A percentile compares a stretch with the other conserved stretches of the same genome.
phyloP scores from a whole-genome alignment of 2,888 invertebrate genomes.

The Dryobota labecula region DNA sequence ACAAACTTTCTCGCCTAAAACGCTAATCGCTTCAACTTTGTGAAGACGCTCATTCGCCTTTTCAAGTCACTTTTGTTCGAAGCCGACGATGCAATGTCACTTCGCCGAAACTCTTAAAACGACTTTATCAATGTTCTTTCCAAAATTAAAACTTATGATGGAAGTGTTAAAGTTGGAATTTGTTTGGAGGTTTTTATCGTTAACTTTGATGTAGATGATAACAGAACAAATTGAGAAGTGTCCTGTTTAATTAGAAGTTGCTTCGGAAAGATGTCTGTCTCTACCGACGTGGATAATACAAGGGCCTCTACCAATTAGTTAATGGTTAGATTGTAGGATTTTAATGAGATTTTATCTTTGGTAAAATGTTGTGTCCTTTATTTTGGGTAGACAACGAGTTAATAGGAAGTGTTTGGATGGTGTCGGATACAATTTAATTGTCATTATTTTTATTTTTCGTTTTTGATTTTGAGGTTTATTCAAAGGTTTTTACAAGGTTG shows the following conservation, averaged over 20 bases:
- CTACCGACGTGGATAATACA: slow-evolving; percentile 73
- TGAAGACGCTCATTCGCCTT: slow-evolving; percentile 84
- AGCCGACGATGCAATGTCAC: slow-evolving; percentile 81
- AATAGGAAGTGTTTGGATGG: slow-evolving; percentile 38
- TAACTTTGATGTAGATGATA: slow-evolving; percentile 70
- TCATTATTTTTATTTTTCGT: slow-evolving; percentile 32
- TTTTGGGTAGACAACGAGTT: slow-evolving; percentile 51
- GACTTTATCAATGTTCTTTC: slow-evolving; percentile 65
- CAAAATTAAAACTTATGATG: slow-evolving; percentile 67
- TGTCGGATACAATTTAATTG: slow-evolving; percentile 53
- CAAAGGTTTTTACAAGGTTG: not conserved
- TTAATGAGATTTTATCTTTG: slow-evolving; percentile 80
- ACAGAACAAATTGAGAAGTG: slow-evolving; percentile 77
- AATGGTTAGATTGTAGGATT: slow-evolving; percentile 82
- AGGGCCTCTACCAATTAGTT: slow-evolving; percentile 80
- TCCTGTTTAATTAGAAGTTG: slow-evolving; percentile 83
- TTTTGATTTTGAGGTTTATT: slow-evolving; percentile 36
- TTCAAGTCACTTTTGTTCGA: slow-evolving; percentile 81
- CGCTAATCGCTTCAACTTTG: slow-evolving; percentile 83
- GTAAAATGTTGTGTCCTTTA: slow-evolving; percentile 54
- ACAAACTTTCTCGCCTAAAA: slow-evolving; percentile 71
- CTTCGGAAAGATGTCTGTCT: slow-evolving; percentile 75
- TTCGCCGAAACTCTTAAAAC: slow-evolving; percentile 76
- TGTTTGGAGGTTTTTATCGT: slow-evolving; percentile 22
- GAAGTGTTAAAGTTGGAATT: slow-evolving; percentile 67